These are phyloP conservation scores for Muraenolepis orangiensis DNA, from an alignment of 2,797 vertebrate genomes.

Conservation along the genomic window DNA sequence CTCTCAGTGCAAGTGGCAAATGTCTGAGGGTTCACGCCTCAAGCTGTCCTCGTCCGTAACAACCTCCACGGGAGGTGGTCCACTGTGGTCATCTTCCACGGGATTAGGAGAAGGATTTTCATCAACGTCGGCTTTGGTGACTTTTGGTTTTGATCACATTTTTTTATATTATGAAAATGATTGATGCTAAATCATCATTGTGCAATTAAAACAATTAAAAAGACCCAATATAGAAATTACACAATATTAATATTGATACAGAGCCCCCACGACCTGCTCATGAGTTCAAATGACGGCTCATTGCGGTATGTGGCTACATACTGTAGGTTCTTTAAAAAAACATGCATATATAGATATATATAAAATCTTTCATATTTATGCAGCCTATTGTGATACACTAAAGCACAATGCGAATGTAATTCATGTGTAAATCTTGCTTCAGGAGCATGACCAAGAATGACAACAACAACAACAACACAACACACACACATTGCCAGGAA, in stretches of 20 bases:
- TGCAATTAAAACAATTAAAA: background rate
- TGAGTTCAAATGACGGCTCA: background rate
- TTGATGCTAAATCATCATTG: background rate
- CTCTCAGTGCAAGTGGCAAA: constrained; percentile 50
- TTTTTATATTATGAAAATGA: background rate
- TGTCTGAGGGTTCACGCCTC: constrained; percentile 37
- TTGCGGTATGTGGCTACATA: background rate
- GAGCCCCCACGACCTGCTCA: too few species aligned
- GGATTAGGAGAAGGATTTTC: background rate
- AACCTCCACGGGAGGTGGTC: constrained; percentile 6
- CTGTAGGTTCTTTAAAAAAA: background rate
- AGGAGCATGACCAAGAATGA: background rate
- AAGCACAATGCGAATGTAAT: background rate
- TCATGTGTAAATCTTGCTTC: background rate
- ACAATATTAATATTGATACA: background rate
- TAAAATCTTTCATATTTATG: background rate
- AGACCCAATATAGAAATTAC: background rate
- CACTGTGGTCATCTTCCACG: background rate
- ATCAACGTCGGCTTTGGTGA: background rate
- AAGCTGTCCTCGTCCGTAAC: constrained; percentile 6
- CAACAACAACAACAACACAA: background rate
- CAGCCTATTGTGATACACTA: background rate
- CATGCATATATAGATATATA: too few species aligned
- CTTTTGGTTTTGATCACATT: background rate
- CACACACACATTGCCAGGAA: background rate